Conservation (phyloP, 2,888 invertebrate genomes). For the Acheta domesticus region DNA sequence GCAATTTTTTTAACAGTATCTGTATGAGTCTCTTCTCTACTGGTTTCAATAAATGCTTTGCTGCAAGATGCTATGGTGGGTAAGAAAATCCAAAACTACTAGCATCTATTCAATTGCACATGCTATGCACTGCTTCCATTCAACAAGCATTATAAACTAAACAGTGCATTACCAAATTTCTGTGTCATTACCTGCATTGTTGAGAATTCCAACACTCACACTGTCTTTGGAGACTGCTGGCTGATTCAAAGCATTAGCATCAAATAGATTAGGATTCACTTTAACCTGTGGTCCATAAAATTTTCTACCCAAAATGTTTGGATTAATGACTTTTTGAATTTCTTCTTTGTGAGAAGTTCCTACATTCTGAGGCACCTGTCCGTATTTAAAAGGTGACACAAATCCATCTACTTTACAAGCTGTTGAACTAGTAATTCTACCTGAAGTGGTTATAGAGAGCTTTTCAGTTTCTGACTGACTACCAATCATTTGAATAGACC, state of each 20-base stretch:
- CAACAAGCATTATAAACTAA: not conserved
- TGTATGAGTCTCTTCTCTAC: too few relatives aligned
- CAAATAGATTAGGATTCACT: constrained; percentile 42
- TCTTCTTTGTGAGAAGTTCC: constrained; percentile 23
- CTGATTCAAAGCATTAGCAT: constrained; percentile 55
- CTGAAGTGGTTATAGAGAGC: not conserved
- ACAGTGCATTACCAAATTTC: constrained; percentile 68
- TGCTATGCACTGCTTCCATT: not conserved
- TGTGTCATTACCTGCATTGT: constrained; percentile 62
- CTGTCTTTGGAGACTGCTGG: constrained; percentile 39
- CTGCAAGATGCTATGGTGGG: too few relatives aligned
- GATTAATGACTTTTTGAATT: constrained; percentile 40
- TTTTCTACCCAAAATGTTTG: constrained; percentile 43
- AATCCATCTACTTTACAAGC: constrained; percentile 22
- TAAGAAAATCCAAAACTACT: not conserved
- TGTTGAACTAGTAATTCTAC: constrained; percentile 20
- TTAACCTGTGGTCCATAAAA: constrained; percentile 48
- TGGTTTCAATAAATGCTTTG: too few relatives aligned
- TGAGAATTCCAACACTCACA: constrained; percentile 63
- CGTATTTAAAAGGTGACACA: constrained; percentile 3
- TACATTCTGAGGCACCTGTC: not conserved
- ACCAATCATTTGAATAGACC: not conserved
- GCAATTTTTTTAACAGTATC: too few relatives aligned
- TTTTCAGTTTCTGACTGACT: constrained; percentile 46
- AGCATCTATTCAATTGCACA: not conserved